Conservation (phyloP, 2,888 invertebrate genomes). For the Torymus texanus region DNA sequence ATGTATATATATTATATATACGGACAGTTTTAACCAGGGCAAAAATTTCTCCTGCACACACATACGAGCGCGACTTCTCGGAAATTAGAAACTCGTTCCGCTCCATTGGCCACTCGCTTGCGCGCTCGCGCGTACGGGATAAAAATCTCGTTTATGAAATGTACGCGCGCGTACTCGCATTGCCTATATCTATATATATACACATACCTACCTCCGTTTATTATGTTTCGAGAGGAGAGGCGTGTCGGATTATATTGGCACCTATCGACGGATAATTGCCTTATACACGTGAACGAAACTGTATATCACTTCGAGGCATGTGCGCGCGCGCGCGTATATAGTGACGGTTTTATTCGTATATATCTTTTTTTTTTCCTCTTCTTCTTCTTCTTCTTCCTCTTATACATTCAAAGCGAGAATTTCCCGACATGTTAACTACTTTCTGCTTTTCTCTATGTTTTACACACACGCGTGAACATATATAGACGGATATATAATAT, state of each 20-base stretch:
- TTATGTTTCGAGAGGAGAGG: no score
- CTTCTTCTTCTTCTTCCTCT: neutral
- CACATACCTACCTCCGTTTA: neutral
- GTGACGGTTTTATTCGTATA: no score
- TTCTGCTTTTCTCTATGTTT: neutral
- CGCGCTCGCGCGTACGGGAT: neutral
- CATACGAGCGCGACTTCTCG: conserved; percentile 42
- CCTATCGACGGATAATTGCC: neutral
- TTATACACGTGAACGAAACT: neutral
- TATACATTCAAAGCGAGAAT: neutral
- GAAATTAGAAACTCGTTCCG: conserved; percentile 56
- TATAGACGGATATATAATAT: no score
- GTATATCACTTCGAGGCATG: no score
- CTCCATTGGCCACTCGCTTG: conserved; percentile 31
- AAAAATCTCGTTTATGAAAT: conserved; percentile 43
- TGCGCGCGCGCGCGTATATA: no score
- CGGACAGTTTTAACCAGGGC: neutral
- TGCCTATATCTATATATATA: no score
- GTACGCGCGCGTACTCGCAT: neutral
- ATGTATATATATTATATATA: neutral
- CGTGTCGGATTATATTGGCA: no score
- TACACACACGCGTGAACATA: no score
- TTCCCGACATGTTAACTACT: conserved; percentile 8
- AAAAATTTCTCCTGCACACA: conserved; percentile 33
- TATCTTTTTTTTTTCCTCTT: neutral